A percentile compares a stretch with the other conserved stretches of the same genome.
phyloP scores from a whole-genome alignment of 53 echinoderm and acorn worm species.

The Patiria pectinifera region DNA sequence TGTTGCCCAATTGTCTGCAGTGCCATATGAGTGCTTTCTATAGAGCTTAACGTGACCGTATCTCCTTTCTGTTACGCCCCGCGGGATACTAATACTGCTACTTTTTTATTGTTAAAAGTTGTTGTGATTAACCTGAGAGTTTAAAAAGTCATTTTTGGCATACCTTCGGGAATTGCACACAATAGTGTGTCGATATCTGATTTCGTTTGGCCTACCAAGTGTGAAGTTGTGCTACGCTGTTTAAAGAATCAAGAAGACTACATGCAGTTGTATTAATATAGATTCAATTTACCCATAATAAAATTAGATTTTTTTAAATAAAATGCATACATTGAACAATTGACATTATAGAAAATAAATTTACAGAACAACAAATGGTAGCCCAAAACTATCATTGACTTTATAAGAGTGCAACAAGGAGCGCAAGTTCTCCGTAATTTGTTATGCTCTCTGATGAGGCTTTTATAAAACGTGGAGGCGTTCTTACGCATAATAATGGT shows the following conservation, averaged over 20 bases:
- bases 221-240: not conserved
- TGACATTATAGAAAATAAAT: too few species aligned
- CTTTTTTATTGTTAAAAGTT: slow-evolving; percentile 1
- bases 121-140: slow-evolving; percentile 45
- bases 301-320: too few species aligned
- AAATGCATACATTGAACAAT: too few species aligned
- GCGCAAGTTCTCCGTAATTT: too few species aligned
- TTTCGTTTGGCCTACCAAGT: slow-evolving; percentile 21
- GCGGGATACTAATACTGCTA: not conserved
- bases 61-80: slow-evolving; percentile 35
- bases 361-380: too few species aligned
- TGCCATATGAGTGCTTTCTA: slow-evolving; percentile 34
- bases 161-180: slow-evolving; percentile 9
- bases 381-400: too few species aligned
- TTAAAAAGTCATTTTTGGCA: slow-evolving; percentile 42
- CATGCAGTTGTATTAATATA: too few species aligned
- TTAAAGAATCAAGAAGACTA: not conserved
- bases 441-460: too few species aligned
- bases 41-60: slow-evolving; percentile 18
- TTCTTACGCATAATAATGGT: too few species aligned
- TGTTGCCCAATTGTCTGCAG: not conserved
- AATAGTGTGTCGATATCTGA: slow-evolving; percentile 3
- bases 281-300: too few species aligned
- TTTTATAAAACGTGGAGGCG: too few species aligned
- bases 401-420: too few species aligned